Base-by-base conservation (phyloP, 2,797 vertebrate genomes). In the Rhinatrema bivittatum region DNA sequence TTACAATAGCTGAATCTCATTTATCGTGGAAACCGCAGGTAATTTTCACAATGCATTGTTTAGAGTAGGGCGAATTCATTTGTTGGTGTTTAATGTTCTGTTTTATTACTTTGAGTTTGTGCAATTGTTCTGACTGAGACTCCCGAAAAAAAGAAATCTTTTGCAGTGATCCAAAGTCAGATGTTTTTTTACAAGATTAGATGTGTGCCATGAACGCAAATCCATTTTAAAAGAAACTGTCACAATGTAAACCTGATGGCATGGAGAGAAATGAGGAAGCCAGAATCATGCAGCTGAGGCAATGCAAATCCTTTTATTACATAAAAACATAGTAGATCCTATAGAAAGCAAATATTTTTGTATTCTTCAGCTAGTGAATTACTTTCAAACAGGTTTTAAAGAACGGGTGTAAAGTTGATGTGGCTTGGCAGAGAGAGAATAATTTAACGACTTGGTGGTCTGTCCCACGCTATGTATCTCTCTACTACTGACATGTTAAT, bases 301-400 rank as follows among this genome's bases (percentile, higher is more conserved):
- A n/a, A 25, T 36, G 19, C 5, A 4, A 2, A 1, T 1, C n/a
- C n/a, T 13, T 52, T 48, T 39, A 49, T 58, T 66, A 29, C 10
- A 19, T 13, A 7, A 45, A 21, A 2, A 35, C 41, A 46, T 4
- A 1, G 40, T 44, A 33, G 21, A 15, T 5, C 2, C 20, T 17
- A 10, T 5, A 35, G 22, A 40, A 32, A 45, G 11, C 30, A 42
- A 62, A 37, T 35, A 46, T 24, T 39, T 52, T 22, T 24, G 4
- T 0, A 0, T 36, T 49, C 29, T 15, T 46, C 39, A 24, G 38
- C 43, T n/a, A 56, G 3, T 27, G 49, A 22, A 9, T 34, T 30
- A 40, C 28, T 11, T 42, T 54, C 18, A 41, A 46, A 46, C 28
- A 25, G 44, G 2, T 23, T 19, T 18, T 30, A 14, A 46, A 29